Percentiles rank a stretch among this genome's conserved stretches.
Conservation (phyloP, 2,113 vertebrate genomes). For the Phalacrocorax aristotelis region DNA sequence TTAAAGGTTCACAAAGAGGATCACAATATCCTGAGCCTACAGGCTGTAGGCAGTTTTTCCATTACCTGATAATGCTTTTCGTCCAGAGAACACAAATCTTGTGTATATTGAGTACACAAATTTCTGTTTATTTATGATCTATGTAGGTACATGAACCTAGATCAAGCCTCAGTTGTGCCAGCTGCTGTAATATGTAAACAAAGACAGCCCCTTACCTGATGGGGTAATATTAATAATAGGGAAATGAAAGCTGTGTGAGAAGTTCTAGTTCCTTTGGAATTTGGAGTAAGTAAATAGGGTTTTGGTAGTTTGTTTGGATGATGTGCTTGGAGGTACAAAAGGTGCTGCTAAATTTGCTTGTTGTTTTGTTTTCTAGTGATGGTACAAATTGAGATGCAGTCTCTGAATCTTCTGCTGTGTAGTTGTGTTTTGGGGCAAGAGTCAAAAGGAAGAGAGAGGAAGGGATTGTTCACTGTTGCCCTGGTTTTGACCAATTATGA, state of each 20-base stretch:
- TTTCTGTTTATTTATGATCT: background rate
- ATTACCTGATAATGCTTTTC: background rate
- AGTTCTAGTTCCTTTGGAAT: background rate
- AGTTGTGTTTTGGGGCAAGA: background rate
- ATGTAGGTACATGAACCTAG: background rate
- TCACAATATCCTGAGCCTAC: background rate
- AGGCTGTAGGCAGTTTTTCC: background rate
- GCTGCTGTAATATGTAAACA: background rate
- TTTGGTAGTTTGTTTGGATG: background rate
- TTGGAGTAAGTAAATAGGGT: background rate
- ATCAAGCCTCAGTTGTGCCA: background rate
- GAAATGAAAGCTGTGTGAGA: background rate
- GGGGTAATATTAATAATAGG: background rate
- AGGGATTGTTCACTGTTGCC: background rate
- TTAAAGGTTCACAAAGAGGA: background rate
- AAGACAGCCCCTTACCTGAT: background rate
- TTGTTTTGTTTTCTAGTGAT: background rate
- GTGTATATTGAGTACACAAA: background rate
- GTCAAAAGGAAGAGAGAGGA: background rate
- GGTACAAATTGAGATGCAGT: background rate
- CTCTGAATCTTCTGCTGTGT: background rate
- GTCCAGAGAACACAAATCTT: background rate
- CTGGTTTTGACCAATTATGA: background rate
- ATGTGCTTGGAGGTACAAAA: background rate
- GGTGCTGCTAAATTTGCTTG: background rate